Base-by-base conservation (phyloP, 2,113 vertebrate species). In the Rhea pennata region DNA sequence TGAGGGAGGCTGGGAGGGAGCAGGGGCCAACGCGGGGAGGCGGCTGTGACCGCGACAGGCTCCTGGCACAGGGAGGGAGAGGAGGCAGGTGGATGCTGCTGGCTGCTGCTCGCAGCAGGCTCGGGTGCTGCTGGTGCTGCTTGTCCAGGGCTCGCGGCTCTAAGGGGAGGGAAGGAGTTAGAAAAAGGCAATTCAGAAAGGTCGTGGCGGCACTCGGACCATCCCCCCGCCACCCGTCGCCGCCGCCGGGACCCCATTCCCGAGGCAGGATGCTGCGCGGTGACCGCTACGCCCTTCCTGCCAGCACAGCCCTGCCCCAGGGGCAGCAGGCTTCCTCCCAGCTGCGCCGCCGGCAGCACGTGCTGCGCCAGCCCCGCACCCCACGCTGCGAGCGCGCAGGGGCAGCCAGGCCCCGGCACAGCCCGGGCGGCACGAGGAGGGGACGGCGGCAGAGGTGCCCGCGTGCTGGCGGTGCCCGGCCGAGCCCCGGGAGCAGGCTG, bases 121-220 rank as follows among this genome's bases (percentile, higher is more conserved):
- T 96, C 90, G 98, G 98, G 82, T 98, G 98, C 86, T 98, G 98
- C 44, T 98, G 96, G 56, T 98, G 98, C 96, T 98, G 98, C 97
- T 98, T 99, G 88, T 99, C 99, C 95, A 98, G 98, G 95, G 97
- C 96, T 95, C 98, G 98, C 90, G 98, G 88, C 87, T 99, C 99
- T 99, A 96, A 54, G 79, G 54, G 53, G 91, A 90, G 91, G 65
- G 70, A 94, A 92, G 78, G 67, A 91, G 65, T 79, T 44, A 48
- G 40, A 48, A 81, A 90, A 81, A 51, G 59, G 77, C 48, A 67
- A 69, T 11, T 93, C 67, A 88, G 67, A 27, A 64, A 53, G 72
- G 79, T 21, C 46, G 22, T 24, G 31, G n/a, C 42, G 26, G 9
- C 15, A 59, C 46, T 48, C 9, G 46, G 46, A 6, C 46, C 46